phyloP scores from a whole-genome alignment of 2,113 vertebrate species.

The Morone saxatilis region DNA sequence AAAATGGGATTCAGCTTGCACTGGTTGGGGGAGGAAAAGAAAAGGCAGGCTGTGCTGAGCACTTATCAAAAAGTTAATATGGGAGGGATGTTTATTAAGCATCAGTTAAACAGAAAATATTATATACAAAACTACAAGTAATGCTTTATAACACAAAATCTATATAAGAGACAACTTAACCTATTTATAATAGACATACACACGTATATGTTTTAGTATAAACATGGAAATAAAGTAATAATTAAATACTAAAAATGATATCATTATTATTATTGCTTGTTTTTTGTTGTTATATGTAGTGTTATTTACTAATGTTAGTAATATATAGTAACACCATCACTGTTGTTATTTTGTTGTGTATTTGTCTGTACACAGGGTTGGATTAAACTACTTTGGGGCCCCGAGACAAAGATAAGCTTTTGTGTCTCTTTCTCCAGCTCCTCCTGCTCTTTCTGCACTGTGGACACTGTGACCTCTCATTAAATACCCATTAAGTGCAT shows the following conservation, averaged over 20 bases:
- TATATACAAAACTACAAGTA: neutral
- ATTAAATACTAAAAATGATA: too few relatives aligned
- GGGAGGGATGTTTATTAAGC: conserved; percentile 2
- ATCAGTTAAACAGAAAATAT: neutral
- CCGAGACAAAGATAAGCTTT: neutral
- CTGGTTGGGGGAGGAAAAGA: neutral
- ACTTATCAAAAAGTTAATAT: conserved; percentile 42
- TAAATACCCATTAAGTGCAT: neutral
- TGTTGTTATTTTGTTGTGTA: neutral
- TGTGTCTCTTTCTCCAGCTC: neutral
- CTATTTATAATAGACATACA: neutral
- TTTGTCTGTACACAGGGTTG: neutral
- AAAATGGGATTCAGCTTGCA: conserved; percentile 1
- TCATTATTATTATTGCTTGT: neutral
- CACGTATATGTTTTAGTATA: neutral
- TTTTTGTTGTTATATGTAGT: neutral
- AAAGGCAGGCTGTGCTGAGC: neutral
- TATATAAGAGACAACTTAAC: neutral
- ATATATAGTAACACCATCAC: neutral
- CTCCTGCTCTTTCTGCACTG: neutral
- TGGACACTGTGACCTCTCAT: neutral
- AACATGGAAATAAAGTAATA: neutral
- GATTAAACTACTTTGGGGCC: neutral
- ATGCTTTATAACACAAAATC: neutral
- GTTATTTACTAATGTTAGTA: neutral